phyloP scores from a whole-genome alignment of 2,888 invertebrate genomes.

The Clanis bilineata region DNA sequence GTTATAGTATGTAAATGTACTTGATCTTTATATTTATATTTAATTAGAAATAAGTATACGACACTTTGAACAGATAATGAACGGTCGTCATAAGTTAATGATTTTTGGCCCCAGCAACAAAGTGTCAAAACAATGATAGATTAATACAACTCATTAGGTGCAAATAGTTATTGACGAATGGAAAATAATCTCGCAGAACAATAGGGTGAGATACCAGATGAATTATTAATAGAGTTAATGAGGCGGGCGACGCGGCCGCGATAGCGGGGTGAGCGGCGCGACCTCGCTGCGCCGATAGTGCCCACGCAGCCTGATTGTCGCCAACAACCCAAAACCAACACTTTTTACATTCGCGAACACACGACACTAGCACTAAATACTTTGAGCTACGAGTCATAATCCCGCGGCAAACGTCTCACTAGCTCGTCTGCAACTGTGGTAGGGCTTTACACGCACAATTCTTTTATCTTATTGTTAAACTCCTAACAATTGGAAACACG shows the following conservation, averaged over 20 bases:
- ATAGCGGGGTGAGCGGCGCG: conserved; percentile 77
- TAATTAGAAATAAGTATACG: neutral
- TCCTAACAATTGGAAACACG: conserved; percentile 35
- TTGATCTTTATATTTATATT: neutral
- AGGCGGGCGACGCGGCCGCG: conserved; percentile 57
- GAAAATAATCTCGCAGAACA: conserved; percentile 68
- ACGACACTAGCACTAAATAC: conserved; percentile 29
- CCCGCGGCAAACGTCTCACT: conserved; percentile 14
- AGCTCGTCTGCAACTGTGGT: conserved; percentile 15
- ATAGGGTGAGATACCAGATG: conserved; percentile 72
- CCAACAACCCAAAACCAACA: conserved; percentile 59
- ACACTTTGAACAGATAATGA: neutral
- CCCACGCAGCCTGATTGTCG: conserved; percentile 82
- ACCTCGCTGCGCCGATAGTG: conserved; percentile 71
- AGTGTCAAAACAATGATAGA: neutral
- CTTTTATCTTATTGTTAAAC: conserved; percentile 40
- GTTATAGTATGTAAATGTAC: neutral
- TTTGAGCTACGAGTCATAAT: conserved; percentile 24
- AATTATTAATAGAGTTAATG: conserved; percentile 78
- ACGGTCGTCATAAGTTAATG: neutral
- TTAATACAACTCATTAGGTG: conserved; percentile 16
- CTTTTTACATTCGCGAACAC: conserved; percentile 41
- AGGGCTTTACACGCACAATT: conserved; percentile 27
- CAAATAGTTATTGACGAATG: conserved; percentile 42
- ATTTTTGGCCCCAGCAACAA: conserved; percentile 3